Conservation (phyloP, 2,888 invertebrate species). For the Drosophila sordidula region DNA sequence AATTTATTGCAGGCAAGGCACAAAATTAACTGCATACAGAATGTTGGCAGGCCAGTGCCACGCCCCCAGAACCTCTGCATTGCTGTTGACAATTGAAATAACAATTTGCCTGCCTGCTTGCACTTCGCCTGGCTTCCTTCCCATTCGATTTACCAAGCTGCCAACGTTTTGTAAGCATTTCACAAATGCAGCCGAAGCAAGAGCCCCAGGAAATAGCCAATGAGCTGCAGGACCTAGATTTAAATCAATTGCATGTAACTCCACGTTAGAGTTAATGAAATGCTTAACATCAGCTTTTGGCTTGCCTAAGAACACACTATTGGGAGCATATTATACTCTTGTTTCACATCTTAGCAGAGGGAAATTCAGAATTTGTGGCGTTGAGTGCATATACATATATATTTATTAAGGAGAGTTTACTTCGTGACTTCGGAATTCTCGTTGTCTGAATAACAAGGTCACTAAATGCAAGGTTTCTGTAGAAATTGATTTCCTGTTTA, state of each 20-base stretch:
- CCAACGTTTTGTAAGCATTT: constrained; percentile 32
- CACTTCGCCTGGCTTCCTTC: constrained; percentile 14
- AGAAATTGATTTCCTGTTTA: too few species aligned
- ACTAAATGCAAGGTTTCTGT: too few species aligned
- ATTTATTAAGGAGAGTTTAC: too few species aligned
- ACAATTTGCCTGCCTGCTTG: constrained; percentile 50
- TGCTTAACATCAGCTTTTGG: constrained; percentile 26
- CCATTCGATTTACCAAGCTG: constrained; percentile 26
- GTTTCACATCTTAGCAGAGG: background rate
- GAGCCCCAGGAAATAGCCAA: constrained; percentile 18
- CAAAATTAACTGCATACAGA: constrained; percentile 74
- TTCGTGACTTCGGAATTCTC: too few species aligned
- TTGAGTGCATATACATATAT: background rate
- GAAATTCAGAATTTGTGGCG: background rate
- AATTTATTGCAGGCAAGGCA: constrained; percentile 79
- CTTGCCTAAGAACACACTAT: background rate
- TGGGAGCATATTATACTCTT: background rate
- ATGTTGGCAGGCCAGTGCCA: constrained; percentile 15
- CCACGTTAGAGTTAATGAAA: constrained; percentile 34
- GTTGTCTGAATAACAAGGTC: too few species aligned
- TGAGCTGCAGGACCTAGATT: constrained; percentile 10
- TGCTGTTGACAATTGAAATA: constrained; percentile 65
- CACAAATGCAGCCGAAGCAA: constrained; percentile 21
- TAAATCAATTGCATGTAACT: constrained; percentile 30
- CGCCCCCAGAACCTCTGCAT: constrained; percentile 21